These are phyloP conservation scores for Pseudopipra pipra DNA, from an alignment of 2,113 vertebrate species.

Conservation along the genomic window DNA sequence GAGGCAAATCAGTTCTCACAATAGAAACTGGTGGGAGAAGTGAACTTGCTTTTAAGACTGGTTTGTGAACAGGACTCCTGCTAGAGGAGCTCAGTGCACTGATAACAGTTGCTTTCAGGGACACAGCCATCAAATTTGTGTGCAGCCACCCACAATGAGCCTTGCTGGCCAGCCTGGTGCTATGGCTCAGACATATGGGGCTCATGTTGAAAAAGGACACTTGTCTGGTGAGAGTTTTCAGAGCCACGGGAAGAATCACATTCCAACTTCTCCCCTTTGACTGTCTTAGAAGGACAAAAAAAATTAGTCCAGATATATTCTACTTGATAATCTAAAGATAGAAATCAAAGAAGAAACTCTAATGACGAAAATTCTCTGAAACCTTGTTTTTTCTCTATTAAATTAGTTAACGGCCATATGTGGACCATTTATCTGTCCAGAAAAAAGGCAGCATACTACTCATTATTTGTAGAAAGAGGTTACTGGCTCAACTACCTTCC, in stretches of 20 bases:
- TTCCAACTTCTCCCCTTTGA: not conserved
- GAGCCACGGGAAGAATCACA: not conserved
- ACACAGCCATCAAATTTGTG: not conserved
- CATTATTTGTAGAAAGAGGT: not conserved
- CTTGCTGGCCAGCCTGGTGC: not conserved
- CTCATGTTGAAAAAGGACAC: not conserved
- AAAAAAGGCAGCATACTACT: not conserved
- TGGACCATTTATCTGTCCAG: not conserved
- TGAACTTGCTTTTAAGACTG: not conserved
- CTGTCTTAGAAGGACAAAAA: not conserved
- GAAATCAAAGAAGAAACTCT: not conserved
- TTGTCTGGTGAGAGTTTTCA: not conserved
- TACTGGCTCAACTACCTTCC: not conserved
- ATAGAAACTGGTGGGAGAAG: not conserved
- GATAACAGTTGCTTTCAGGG: not conserved
- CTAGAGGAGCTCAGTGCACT: not conserved
- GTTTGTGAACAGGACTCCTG: not conserved
- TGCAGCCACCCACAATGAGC: not conserved
- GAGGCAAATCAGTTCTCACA: not conserved
- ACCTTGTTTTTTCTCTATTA: not conserved
- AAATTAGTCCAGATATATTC: not conserved
- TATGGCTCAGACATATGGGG: not conserved
- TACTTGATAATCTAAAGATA: not conserved
- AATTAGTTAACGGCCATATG: not conserved
- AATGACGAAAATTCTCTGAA: not conserved